Percentiles rank a stretch among this genome's conserved stretches.
phyloP scores from a whole-genome alignment of 2,888 invertebrate species.

The Tolmerus cingulatus region DNA sequence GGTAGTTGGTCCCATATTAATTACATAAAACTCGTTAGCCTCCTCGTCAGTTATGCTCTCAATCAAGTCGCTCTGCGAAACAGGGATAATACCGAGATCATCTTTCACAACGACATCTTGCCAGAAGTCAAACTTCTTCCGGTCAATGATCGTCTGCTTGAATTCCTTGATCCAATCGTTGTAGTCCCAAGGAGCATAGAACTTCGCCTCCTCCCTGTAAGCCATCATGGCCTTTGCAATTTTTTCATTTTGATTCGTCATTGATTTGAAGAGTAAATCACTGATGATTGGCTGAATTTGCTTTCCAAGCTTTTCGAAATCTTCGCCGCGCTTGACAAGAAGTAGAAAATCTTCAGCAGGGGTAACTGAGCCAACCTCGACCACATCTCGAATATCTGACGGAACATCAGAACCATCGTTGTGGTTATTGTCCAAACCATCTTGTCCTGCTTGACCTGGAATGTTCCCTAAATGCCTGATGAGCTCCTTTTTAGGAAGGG shows the following conservation, averaged over 20 bases:
- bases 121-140: constrained; percentile 58
- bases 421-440: constrained; percentile 2
- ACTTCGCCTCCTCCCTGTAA: constrained; percentile 62
- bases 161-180: constrained; percentile 59
- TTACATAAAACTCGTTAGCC: constrained; percentile 45
- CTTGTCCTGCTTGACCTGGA: constrained; percentile 51
- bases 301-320: constrained; percentile 54
- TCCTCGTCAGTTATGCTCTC: constrained; percentile 43
- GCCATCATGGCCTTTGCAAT: constrained; percentile 54
- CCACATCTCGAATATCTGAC: constrained; percentile 34
- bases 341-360: constrained; percentile 70
- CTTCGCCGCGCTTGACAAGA: constrained; percentile 62
- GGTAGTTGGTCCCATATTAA: background rate
- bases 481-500: constrained; percentile 56
- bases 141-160: constrained; percentile 55
- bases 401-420: constrained; percentile 40
- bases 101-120: constrained; percentile 55
- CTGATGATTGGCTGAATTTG: constrained; percentile 58
- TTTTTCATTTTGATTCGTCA: constrained; percentile 53
- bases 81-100: constrained; percentile 54
- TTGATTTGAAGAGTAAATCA: constrained; percentile 55
- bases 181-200: constrained; percentile 55
- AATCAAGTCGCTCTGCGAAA: constrained; percentile 41
- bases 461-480: constrained; percentile 51
- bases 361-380: constrained; percentile 68